phyloP scores from a whole-genome alignment of 1,140 invertebrate species.

The Leptoteleia sp. region DNA sequence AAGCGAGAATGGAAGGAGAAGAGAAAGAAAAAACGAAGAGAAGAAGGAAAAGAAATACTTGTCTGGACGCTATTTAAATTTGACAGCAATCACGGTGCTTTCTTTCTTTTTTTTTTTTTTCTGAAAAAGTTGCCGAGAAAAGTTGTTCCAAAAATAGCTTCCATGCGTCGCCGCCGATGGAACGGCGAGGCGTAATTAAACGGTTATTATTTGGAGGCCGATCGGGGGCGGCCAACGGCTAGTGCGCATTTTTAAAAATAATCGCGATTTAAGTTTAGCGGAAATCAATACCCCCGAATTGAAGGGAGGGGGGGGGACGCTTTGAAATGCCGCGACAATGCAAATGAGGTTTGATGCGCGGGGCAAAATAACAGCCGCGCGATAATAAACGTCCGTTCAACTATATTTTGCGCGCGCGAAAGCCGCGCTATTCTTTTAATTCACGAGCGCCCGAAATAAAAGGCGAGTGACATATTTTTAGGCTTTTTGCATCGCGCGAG shows the following conservation, averaged over 20 bases:
- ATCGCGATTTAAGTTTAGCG: conserved; percentile 17
- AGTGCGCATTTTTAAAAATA: conserved; percentile 18
- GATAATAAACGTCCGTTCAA: conserved; percentile 53
- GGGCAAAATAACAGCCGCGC: conserved; percentile 13
- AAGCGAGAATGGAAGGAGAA: too few species aligned
- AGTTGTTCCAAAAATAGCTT: background rate
- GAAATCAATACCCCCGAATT: conserved; percentile 14
- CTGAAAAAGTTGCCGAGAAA: too few species aligned
- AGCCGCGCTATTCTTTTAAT: conserved; percentile 52
- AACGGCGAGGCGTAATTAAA: conserved; percentile 2
- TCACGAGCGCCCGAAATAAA: conserved; percentile 60
- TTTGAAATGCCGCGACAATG: conserved; percentile 20
- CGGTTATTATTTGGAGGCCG: conserved; percentile 5
- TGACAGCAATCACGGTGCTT: too few species aligned
- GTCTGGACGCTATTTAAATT: too few species aligned
- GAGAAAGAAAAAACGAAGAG: too few species aligned
- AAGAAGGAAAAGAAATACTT: too few species aligned
- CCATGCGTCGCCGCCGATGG: background rate
- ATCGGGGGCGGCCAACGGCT: background rate
- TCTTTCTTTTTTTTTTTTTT: too few species aligned
- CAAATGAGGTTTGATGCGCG: conserved; percentile 26
- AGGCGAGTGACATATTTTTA: conserved; percentile 66
- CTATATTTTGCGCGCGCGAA: conserved; percentile 38
- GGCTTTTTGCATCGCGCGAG: conserved; percentile 60
- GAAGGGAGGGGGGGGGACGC: background rate